These are phyloP conservation scores for Cariama cristata DNA, from an alignment of 2,113 vertebrate species.

Conservation along the genomic window DNA sequence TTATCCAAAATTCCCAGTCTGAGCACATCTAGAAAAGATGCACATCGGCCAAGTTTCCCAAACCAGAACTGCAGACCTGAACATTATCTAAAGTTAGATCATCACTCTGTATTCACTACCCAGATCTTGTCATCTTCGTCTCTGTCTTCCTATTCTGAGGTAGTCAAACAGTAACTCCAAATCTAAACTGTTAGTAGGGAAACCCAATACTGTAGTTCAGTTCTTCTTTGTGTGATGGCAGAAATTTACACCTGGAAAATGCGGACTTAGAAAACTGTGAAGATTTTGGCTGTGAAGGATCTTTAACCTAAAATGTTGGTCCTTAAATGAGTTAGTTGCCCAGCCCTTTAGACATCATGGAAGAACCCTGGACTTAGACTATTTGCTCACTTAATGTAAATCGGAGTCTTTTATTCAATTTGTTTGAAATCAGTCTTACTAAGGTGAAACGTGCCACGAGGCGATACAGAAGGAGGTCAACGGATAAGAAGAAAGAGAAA, in stretches of 20 bases:
- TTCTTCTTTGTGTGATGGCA: background rate
- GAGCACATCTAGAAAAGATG: background rate
- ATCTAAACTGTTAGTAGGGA: background rate
- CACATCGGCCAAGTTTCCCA: background rate
- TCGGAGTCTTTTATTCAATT: background rate
- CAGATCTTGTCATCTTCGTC: background rate
- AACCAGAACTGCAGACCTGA: conserved; percentile 6
- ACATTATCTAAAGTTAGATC: background rate
- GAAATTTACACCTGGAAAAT: background rate
- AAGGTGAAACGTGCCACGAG: background rate
- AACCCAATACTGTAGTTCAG: background rate
- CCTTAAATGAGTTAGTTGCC: background rate
- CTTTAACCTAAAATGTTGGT: background rate
- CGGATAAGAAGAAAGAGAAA: background rate
- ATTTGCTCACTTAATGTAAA: background rate
- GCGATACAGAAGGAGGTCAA: background rate
- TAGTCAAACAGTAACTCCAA: background rate
- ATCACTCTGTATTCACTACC: background rate
- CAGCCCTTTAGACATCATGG: background rate
- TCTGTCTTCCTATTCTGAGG: background rate
- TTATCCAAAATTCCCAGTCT: background rate
- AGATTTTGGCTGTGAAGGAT: background rate
- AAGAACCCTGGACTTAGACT: background rate
- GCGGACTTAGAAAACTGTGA: background rate
- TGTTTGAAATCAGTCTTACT: background rate